Evolutionary conservation across 2,888 invertebrate genomes (phyloP).

Genomic region (Cremastinae sp.): DNA sequence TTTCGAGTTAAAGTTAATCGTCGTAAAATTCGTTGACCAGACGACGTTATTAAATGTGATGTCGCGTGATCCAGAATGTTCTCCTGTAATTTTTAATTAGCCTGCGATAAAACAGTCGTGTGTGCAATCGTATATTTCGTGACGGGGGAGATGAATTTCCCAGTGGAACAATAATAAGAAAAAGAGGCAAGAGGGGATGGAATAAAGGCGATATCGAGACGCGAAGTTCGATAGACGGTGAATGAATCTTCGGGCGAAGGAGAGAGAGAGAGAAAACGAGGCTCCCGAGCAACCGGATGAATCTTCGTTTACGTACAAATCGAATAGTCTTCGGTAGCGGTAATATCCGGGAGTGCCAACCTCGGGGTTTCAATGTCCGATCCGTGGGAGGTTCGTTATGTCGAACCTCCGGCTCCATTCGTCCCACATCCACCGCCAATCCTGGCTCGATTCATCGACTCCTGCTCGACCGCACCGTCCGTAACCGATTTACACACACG

Average conservation of each 20-base stretch:
- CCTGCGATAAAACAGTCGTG: constrained; percentile 31
- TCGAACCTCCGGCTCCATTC: constrained; percentile 63
- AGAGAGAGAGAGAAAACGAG: constrained; percentile 13
- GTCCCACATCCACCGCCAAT: constrained; percentile 43
- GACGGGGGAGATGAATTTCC: background rate
- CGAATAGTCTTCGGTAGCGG: constrained; percentile 75
- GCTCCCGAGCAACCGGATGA: constrained; percentile 59
- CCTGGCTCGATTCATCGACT: constrained; percentile 42
- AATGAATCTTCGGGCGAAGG: constrained; percentile 12
- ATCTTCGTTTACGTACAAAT: constrained; percentile 73
- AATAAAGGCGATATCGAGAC: constrained; percentile 18
- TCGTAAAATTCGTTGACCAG: too few species aligned
- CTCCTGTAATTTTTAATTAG: background rate
- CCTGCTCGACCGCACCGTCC: constrained; percentile 54
- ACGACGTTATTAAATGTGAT: too few species aligned
- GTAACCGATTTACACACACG: constrained; percentile 53
- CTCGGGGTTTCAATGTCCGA: constrained; percentile 59
- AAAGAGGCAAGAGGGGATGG: constrained; percentile 18
- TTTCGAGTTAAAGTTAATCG: too few species aligned
- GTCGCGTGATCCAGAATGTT: too few species aligned
- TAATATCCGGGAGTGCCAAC: constrained; percentile 74
- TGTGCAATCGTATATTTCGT: background rate
- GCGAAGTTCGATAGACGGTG: constrained; percentile 9
- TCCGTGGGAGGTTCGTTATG: constrained; percentile 67
- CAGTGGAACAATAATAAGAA: background rate